Percentiles rank a stretch among this genome's conserved stretches.
Conservation (phyloP, 2,797 vertebrate species). For the Remorina albescens region DNA sequence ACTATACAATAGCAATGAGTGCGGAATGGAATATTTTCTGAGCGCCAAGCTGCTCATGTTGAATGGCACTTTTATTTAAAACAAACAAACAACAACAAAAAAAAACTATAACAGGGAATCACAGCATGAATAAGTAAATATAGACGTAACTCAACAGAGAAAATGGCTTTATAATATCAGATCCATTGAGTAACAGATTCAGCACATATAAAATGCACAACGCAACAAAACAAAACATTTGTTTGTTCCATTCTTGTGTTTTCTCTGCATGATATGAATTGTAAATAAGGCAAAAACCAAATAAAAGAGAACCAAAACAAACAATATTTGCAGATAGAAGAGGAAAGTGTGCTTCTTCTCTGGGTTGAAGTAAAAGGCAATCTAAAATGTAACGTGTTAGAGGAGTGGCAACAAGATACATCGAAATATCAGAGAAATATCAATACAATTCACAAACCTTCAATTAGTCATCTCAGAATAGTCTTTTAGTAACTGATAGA, state of each 20-base stretch:
- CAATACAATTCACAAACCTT: conserved; percentile 88
- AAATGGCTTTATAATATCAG: conserved; percentile 82
- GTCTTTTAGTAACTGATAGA: conserved; percentile 85
- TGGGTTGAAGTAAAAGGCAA: conserved; percentile 76
- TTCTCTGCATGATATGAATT: conserved; percentile 70
- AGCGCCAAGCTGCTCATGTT: conserved; percentile 80
- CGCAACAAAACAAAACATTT: conserved; percentile 74
- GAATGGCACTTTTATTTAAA: conserved; percentile 86
- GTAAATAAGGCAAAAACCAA: conserved; percentile 70
- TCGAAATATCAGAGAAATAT: conserved; percentile 88
- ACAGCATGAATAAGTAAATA: conserved; percentile 81
- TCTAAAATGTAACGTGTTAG: conserved; percentile 79
- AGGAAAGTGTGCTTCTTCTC: conserved; percentile 78
- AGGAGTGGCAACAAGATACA: conserved; percentile 87
- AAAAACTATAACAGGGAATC: conserved; percentile 77
- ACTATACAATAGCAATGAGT: conserved; percentile 91
- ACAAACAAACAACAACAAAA: conserved; percentile 81
- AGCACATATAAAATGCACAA: conserved; percentile 83
- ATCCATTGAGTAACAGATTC: conserved; percentile 77
- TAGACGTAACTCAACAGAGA: conserved; percentile 78
- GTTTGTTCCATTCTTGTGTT: conserved; percentile 71
- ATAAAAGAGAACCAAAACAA: conserved; percentile 56
- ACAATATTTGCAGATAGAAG: conserved; percentile 71
- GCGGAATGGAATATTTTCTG: conserved; percentile 88
- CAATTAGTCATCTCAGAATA: conserved; percentile 84